These are phyloP conservation scores for Boloria euphrosyne DNA, from an alignment of 2,888 invertebrate species.

Conservation along the genomic window DNA sequence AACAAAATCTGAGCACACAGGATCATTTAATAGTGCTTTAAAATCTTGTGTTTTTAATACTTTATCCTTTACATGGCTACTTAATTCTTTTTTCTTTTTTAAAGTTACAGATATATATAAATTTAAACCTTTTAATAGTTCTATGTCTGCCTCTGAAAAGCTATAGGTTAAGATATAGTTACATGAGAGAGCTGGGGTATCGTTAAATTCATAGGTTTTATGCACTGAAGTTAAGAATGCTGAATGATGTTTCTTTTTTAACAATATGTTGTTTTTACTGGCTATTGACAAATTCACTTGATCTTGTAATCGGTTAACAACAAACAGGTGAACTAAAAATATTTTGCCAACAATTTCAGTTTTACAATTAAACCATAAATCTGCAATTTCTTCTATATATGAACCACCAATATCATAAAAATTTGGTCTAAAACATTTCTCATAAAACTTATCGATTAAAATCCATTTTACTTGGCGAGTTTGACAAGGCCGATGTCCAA, in stretches of 20 bases:
- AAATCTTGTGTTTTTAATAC: slow-evolving; percentile 54
- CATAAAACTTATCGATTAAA: slow-evolving; percentile 59
- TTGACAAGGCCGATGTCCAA: slow-evolving; percentile 58
- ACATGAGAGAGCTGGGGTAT: slow-evolving; percentile 43
- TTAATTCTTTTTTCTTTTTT: slow-evolving; percentile 25
- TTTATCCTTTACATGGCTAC: slow-evolving; percentile 28
- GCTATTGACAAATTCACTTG: slow-evolving; percentile 56
- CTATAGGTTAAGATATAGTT: slow-evolving; percentile 63
- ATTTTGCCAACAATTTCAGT: slow-evolving; percentile 59
- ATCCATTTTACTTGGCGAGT: slow-evolving; percentile 65
- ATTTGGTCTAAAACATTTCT: slow-evolving; percentile 64
- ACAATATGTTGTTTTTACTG: slow-evolving; percentile 49
- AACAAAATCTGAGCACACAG: slow-evolving; percentile 66
- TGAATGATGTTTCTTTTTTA: slow-evolving; percentile 54
- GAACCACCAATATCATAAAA: slow-evolving; percentile 72
- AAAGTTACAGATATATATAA: slow-evolving; percentile 61
- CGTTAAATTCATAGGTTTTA: slow-evolving; percentile 51
- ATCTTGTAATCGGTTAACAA: slow-evolving; percentile 56
- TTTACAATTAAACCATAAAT: slow-evolving; percentile 66
- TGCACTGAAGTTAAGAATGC: slow-evolving; percentile 53
- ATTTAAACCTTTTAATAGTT: slow-evolving; percentile 57
- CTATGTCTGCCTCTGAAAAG: slow-evolving; percentile 62
- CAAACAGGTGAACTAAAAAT: slow-evolving; percentile 66
- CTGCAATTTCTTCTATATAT: slow-evolving; percentile 58
- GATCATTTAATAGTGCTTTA: slow-evolving; percentile 57